These are phyloP conservation scores for Sebastes ruberrimus DNA, from an alignment of 2,797 vertebrate genomes.

Conservation along the genomic window DNA sequence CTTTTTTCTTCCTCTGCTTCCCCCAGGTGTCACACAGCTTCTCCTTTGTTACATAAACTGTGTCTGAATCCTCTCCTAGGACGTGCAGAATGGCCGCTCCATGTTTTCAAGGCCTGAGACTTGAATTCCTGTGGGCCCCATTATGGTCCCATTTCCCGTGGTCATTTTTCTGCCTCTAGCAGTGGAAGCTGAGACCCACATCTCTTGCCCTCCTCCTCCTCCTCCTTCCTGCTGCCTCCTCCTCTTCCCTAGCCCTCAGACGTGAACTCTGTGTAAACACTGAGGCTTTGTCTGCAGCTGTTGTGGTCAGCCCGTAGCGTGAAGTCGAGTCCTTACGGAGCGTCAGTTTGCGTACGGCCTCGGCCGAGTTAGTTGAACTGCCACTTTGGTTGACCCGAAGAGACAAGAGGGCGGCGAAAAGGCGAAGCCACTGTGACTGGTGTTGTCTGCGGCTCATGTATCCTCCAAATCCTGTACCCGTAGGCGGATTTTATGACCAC, in stretches of 20 bases:
- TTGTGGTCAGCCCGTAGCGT: constrained; percentile 49
- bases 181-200: constrained; percentile 48
- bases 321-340: constrained; percentile 15
- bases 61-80: constrained; percentile 27
- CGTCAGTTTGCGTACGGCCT: constrained; percentile 20
- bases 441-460: constrained; percentile 47
- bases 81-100: constrained; percentile 26
- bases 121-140: constrained; percentile 67
- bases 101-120: constrained; percentile 37
- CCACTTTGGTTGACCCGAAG: constrained; percentile 37
- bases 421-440: constrained; percentile 29
- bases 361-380: constrained; percentile 7
- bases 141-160: constrained; percentile 49
- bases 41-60: constrained; percentile 5
- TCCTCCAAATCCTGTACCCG: constrained; percentile 24
- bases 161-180: constrained; percentile 47
- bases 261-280: constrained; percentile 55
- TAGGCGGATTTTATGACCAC: constrained; percentile 30
- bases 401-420: constrained; percentile 27
- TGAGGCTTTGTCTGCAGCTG: constrained; percentile 65
- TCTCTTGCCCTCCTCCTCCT: not conserved
- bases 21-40: constrained; percentile 4
- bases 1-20: not conserved
- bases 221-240: constrained; percentile 50
- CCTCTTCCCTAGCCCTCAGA: constrained; percentile 35